A percentile compares a stretch with the other conserved stretches of the same genome.
phyloP scores from a whole-genome alignment of 2,888 invertebrate genomes.

The Drepanosiphum platanoidis region DNA sequence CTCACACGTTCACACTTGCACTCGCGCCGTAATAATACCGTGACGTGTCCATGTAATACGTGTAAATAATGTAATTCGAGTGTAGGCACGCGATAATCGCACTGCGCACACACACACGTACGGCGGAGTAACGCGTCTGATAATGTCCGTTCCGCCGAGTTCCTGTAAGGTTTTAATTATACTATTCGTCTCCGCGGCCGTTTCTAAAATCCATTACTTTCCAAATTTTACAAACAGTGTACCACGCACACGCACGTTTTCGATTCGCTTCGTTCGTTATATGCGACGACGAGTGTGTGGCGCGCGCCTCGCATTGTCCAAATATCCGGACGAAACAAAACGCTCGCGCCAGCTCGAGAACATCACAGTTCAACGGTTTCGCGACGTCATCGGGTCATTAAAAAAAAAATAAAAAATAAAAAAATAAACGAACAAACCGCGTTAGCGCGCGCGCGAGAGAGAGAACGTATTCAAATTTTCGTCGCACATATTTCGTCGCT shows the following conservation, averaged over 20 bases:
- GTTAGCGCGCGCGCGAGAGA: background rate
- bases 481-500: background rate
- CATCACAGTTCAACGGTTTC: background rate
- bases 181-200: background rate
- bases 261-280: background rate
- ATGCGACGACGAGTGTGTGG: too few relatives aligned
- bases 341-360: background rate
- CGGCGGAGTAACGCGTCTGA: background rate
- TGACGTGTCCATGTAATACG: background rate
- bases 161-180: background rate
- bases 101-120: too few relatives aligned
- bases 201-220: background rate
- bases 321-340: background rate
- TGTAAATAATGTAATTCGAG: background rate
- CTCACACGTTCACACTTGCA: too few relatives aligned
- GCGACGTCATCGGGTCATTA: background rate
- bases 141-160: background rate
- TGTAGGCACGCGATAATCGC: too few relatives aligned
- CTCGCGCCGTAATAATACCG: background rate
- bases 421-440: background rate
- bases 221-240: background rate
- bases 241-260: background rate
- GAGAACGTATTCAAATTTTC: background rate
- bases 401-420: background rate
- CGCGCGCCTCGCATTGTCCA: background rate